These are phyloP conservation scores for Gibbula magus DNA, from an alignment of 2,888 invertebrate genomes.

Conservation along the genomic window DNA sequence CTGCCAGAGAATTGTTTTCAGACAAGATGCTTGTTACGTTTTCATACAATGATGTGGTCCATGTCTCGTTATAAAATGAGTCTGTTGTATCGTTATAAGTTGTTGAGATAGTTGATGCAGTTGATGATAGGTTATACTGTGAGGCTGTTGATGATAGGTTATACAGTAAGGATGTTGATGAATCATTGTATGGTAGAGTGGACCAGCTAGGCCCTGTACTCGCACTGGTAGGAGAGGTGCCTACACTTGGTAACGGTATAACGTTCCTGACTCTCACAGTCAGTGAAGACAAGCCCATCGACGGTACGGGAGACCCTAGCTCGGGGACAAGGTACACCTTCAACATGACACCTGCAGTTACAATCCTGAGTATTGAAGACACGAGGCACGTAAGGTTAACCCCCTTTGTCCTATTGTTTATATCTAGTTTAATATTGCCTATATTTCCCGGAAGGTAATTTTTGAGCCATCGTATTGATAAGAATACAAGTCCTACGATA, in stretches of 20 bases:
- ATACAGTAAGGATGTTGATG: background rate
- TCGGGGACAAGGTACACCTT: background rate
- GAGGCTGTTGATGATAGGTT: background rate
- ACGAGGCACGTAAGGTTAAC: background rate
- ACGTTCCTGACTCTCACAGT: background rate
- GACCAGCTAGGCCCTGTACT: no score
- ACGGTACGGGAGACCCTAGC: background rate
- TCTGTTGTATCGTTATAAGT: no score
- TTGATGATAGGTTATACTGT: no score
- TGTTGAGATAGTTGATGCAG: no score
- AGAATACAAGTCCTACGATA: slow-evolving; percentile 42
- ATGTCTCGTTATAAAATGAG: no score
- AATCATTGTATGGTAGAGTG: background rate
- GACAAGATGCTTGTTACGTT: no score
- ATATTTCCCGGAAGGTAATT: slow-evolving; percentile 31
- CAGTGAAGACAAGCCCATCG: background rate
- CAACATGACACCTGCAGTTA: background rate
- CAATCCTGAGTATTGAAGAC: background rate
- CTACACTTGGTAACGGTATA: background rate
- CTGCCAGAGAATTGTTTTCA: no score
- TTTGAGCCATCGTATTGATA: slow-evolving; percentile 47
- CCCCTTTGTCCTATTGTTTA: background rate
- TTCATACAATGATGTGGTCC: no score
- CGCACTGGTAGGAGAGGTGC: no score
- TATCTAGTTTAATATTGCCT: background rate